phyloP scores from a whole-genome alignment of 1,140 invertebrate species.

The Heliconius himera region DNA sequence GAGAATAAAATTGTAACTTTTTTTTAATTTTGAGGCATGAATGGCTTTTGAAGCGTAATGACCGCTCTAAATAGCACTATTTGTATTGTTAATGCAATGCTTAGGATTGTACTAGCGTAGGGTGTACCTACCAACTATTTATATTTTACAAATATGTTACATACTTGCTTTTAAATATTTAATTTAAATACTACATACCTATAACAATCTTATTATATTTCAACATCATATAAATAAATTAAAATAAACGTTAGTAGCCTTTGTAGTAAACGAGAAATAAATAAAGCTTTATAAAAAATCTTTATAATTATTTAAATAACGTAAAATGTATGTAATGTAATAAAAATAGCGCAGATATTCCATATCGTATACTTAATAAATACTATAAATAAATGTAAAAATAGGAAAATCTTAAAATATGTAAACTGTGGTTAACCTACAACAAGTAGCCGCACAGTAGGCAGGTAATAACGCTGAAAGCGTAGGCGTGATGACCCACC shows the following conservation, averaged over 20 bases:
- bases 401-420: background rate
- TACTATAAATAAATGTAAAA: background rate
- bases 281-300: no score
- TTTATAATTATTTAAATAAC: no score
- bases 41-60: slow-evolving; percentile 69
- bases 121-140: slow-evolving; percentile 41
- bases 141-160: no score
- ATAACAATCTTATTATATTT: no score
- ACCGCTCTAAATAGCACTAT: slow-evolving; percentile 70
- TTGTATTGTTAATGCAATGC: slow-evolving; percentile 63
- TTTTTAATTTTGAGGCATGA: slow-evolving; percentile 59
- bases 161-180: no score
- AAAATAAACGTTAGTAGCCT: no score
- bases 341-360: background rate
- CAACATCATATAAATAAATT: no score
- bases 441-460: slow-evolving; percentile 42
- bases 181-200: no score
- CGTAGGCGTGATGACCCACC: slow-evolving; percentile 62
- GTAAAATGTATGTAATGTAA: no score
- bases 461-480: slow-evolving; percentile 40
- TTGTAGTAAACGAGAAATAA: no score
- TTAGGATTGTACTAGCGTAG: slow-evolving; percentile 48
- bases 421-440: slow-evolving; percentile 36
- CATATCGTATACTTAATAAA: no score
- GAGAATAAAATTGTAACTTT: slow-evolving; percentile 63